These are phyloP conservation scores for Alcedo quadribrachys DNA, from an alignment of 2,797 vertebrate genomes.

Conservation along the genomic window DNA sequence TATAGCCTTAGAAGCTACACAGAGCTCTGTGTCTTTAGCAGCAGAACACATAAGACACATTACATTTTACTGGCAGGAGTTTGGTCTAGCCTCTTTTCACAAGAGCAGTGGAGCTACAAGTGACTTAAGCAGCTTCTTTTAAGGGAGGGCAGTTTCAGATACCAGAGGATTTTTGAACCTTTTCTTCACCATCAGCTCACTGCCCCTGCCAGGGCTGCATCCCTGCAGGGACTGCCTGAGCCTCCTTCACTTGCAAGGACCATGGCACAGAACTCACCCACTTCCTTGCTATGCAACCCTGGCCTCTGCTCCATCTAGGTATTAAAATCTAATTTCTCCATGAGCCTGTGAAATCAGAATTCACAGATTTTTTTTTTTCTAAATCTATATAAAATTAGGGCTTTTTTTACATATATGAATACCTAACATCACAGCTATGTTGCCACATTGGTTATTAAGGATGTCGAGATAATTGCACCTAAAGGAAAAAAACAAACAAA, in stretches of 20 bases:
- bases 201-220: background rate
- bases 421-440: background rate
- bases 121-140: background rate
- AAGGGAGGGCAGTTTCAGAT: background rate
- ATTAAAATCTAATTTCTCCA: background rate
- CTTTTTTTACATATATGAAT: fast-evolving
- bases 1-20: background rate
- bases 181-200: background rate
- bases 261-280: background rate
- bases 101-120: background rate
- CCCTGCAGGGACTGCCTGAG: background rate
- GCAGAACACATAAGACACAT: background rate
- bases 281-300: too few species aligned
- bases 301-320: background rate
- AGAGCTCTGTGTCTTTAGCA: background rate
- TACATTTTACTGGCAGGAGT: background rate
- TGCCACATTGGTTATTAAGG: background rate
- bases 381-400: background rate
- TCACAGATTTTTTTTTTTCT: fast-evolving
- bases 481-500: background rate
- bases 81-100: background rate
- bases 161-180: background rate
- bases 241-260: too few species aligned
- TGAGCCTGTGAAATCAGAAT: background rate
- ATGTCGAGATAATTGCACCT: background rate